Evolutionary conservation across 2,888 invertebrate genomes (phyloP), one percentile per base, ranked within the genome.

Genomic region (Drosophila paucipuncta): DNA sequence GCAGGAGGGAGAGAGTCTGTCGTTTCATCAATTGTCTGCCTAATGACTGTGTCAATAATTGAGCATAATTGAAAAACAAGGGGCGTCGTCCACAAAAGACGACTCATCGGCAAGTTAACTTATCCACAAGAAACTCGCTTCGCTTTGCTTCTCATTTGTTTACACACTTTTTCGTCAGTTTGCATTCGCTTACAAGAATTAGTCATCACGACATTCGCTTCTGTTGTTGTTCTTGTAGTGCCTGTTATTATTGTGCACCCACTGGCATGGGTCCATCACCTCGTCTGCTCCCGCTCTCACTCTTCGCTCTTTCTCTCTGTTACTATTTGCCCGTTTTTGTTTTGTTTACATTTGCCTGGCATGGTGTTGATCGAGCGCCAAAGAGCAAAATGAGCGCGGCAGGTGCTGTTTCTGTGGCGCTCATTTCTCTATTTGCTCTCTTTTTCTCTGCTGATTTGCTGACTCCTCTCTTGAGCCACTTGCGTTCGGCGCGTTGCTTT

Each of bases 21-120:
- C 65, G 55, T 69, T 73, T 61, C 63, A 67, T 78, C 90, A 88
- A 85, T 85, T 91, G 89, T 68, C 73, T 80, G 89, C 69, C 75
- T 82, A 85, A 87, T 88, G 88, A 87, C 76, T 80, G 85, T 81
- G 86, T 88, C 91, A 78, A 90, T 87, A 90, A 90, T 87, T 90
- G 86, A 75, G 80, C 85, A 86, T 90, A 90, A 87, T 87, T 87
- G 89, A 77, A 90, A 83, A 81, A 81, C 76, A 82, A 83, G 82
- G 85, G 89, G 84, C 75, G 86, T 70, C 68, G 73, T 75, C 75
- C 65, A 64, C 47, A 49, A 47, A 41, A 68, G n/a, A 49, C 77
- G 80, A 68, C 78, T 77, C 81, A 67, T 72, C 78, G 9, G 16
- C 47, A 47, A 25, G 9, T 47, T 25, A 53, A 25, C 69, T 59